Evolutionary conservation across 2,113 vertebrate species (phyloP).

Genomic region (Nannospalax galili): DNA sequence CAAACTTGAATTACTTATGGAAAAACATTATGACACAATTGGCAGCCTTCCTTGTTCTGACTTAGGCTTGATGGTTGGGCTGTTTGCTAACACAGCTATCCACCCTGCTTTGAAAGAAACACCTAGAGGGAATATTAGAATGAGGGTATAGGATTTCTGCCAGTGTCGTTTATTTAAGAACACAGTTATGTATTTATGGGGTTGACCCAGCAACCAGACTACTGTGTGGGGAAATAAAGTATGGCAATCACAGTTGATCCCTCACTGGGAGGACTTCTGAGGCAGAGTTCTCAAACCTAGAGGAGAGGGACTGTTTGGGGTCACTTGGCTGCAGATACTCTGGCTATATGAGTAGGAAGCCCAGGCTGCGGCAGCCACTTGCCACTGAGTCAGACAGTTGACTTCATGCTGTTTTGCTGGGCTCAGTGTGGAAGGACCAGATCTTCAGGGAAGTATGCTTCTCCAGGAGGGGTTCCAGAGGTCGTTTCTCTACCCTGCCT

Average conservation of each 20-base stretch:
- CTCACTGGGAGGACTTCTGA: conserved; percentile 60
- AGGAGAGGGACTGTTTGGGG: neutral
- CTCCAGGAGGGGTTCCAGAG: conserved; percentile 58
- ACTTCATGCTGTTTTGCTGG: conserved; percentile 24
- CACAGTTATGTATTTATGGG: conserved; percentile 26
- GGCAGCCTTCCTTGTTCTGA: conserved; percentile 62
- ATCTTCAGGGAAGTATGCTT: conserved; percentile 53
- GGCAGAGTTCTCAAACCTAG: conserved; percentile 50
- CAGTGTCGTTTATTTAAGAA: conserved; percentile 57
- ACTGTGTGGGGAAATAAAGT: conserved; percentile 43
- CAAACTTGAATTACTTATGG: conserved; percentile 77
- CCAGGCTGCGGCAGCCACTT: neutral
- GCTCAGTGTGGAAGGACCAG: conserved; percentile 56
- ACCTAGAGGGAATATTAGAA: conserved; percentile 49
- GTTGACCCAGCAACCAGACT: conserved; percentile 62
- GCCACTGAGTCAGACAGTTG: conserved; percentile 54
- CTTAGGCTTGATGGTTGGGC: conserved; percentile 9
- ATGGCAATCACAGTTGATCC: conserved; percentile 31
- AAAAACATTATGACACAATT: conserved; percentile 77
- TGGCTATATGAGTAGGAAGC: conserved; percentile 23
- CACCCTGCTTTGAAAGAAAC: conserved; percentile 20
- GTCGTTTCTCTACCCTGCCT: conserved; percentile 52
- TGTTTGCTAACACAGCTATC: conserved; percentile 20
- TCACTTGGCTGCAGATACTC: conserved; percentile 42
- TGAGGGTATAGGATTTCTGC: conserved; percentile 38